These are phyloP conservation scores for Brachionus asplanchnoidis DNA, from an alignment of 1,140 invertebrate genomes.

Conservation along the genomic window DNA sequence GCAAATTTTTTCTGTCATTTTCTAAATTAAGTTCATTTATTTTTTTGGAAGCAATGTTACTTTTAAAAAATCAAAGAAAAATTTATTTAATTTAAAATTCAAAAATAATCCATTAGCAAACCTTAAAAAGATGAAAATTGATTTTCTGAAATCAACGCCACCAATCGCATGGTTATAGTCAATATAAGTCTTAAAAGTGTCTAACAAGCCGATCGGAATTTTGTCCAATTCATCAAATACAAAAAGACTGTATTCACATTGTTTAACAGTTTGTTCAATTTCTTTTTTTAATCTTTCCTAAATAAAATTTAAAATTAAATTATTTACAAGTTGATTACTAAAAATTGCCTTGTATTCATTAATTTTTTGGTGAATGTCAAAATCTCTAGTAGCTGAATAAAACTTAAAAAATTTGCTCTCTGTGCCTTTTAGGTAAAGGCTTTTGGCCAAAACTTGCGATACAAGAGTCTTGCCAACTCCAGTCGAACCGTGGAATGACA, in stretches of 20 bases:
- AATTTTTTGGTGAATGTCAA: constrained; percentile 61
- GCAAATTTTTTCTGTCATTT: not conserved
- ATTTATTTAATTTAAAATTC: not conserved
- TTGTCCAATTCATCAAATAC: constrained; percentile 97
- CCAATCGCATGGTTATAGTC: constrained; percentile 65
- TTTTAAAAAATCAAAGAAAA: not conserved
- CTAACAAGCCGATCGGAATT: constrained; percentile 76
- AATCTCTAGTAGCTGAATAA: constrained; percentile 73
- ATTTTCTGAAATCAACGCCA: constrained; percentile 61
- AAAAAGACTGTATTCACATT: constrained; percentile 74
- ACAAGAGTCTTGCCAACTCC: constrained; percentile 77
- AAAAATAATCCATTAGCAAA: constrained; percentile 41
- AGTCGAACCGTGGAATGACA: constrained; percentile 56
- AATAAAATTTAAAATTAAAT: not conserved
- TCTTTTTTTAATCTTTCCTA: constrained; percentile 62
- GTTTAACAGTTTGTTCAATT: constrained; percentile 63
- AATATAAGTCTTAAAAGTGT: constrained; percentile 76
- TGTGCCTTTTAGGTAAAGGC: constrained; percentile 68
- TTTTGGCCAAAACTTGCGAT: constrained; percentile 69
- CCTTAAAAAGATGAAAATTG: too few relatives aligned
- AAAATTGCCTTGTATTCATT: constrained; percentile 60
- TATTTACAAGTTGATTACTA: too few relatives aligned
- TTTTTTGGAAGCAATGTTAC: not conserved
- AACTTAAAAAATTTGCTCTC: constrained; percentile 74
- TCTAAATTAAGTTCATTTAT: not conserved